Conservation (phyloP, 2,888 invertebrate genomes). For the Mythimna lalbum region DNA sequence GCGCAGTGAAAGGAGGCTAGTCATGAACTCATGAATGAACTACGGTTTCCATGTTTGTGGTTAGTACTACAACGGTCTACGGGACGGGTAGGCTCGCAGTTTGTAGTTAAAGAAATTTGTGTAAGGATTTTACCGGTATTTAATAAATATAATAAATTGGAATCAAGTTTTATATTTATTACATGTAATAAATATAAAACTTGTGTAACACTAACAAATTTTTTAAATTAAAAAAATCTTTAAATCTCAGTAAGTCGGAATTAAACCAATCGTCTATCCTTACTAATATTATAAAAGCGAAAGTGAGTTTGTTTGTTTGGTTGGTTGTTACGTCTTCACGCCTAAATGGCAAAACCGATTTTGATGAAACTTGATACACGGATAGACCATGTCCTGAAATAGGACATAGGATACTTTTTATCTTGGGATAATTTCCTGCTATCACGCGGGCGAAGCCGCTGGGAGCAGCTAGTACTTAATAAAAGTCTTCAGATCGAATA, state of each 20-base stretch:
- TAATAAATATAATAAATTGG: background rate
- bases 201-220: background rate
- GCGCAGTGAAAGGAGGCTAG: slow-evolving; percentile 34
- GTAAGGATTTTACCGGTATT: background rate
- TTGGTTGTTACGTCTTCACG: too few species aligned
- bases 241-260: too few species aligned
- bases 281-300: too few species aligned
- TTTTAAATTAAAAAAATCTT: too few species aligned
- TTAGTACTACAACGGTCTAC: background rate
- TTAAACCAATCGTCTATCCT: background rate
- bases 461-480: too few species aligned
- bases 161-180: background rate
- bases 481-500: background rate
- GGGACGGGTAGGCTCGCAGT: background rate
- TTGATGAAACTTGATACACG: too few species aligned
- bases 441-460: too few species aligned
- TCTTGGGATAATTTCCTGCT: too few species aligned
- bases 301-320: too few species aligned
- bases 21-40: slow-evolving; percentile 55
- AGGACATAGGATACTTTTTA: too few species aligned
- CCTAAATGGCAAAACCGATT: too few species aligned
- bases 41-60: slow-evolving; percentile 26
- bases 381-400: too few species aligned
- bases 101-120: slow-evolving; percentile 2
- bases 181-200: background rate